A percentile compares a stretch with the other conserved stretches of the same genome.
These are phyloP conservation scores for Pseudorhiza aurosa DNA, from an alignment of 30 jellyfish, hydroid and myxozoan species.

Conservation along the genomic window DNA sequence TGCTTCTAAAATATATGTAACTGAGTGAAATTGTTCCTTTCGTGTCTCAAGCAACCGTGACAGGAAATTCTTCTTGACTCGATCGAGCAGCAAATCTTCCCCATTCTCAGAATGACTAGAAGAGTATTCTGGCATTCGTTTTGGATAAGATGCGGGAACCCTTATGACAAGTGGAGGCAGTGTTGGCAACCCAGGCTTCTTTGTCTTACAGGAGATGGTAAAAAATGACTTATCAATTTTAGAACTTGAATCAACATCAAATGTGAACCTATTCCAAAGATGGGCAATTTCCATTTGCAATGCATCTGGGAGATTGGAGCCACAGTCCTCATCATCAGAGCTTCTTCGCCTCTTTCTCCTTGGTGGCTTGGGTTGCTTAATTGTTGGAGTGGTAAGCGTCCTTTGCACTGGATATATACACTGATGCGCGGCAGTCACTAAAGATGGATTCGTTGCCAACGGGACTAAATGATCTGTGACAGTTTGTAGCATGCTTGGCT, in stretches of 20 bases:
- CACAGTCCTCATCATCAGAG: slow-evolving; percentile 24
- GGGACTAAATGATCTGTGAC: slow-evolving; percentile 61
- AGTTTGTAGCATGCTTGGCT: slow-evolving; percentile 51
- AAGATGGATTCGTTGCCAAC: slow-evolving; percentile 40
- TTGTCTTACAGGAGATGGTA: slow-evolving; percentile 47
- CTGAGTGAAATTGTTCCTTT: slow-evolving; percentile 62
- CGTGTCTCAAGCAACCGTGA: slow-evolving; percentile 30
- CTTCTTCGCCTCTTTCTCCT: slow-evolving; percentile 31
- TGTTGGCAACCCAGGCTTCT: slow-evolving; percentile 32
- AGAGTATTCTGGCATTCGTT: slow-evolving; percentile 50
- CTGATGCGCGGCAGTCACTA: slow-evolving; percentile 53
- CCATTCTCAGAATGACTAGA: background rate
- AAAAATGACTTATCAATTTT: slow-evolving; percentile 26
- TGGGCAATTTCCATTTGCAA: slow-evolving; percentile 77
- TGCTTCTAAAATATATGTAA: slow-evolving; percentile 57
- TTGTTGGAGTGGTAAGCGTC: slow-evolving; percentile 42
- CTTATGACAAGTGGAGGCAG: slow-evolving; percentile 49
- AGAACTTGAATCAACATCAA: slow-evolving; percentile 25
- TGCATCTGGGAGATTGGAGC: slow-evolving; percentile 60
- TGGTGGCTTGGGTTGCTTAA: slow-evolving; percentile 76
- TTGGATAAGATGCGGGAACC: slow-evolving; percentile 65
- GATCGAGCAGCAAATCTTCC: slow-evolving; percentile 9
- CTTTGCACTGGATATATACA: slow-evolving; percentile 60
- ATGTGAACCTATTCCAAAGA: slow-evolving; percentile 60
- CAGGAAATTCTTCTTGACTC: slow-evolving; percentile 29